phyloP scores from a whole-genome alignment of 2,113 vertebrate genomes.

The Ivindomyrus marchei region DNA sequence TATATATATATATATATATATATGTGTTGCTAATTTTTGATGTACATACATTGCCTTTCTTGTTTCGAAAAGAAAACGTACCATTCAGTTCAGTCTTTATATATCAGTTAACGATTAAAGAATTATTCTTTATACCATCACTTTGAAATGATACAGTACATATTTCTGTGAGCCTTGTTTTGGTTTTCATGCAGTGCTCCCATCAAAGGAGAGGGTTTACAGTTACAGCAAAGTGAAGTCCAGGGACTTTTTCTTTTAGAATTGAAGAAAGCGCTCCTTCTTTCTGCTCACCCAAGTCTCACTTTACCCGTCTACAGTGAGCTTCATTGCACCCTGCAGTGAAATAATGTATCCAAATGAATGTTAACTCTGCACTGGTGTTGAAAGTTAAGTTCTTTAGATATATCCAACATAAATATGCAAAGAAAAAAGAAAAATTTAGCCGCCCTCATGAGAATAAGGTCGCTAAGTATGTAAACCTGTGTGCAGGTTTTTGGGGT shows the following conservation, averaged over 20 bases:
- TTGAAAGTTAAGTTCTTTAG: not conserved
- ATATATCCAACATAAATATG: not conserved
- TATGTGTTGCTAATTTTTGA: not conserved
- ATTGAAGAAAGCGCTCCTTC: not conserved
- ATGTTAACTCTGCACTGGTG: not conserved
- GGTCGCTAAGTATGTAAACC: not conserved
- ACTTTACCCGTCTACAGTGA: not conserved
- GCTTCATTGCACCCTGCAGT: not conserved
- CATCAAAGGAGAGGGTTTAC: not conserved
- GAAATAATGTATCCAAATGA: not conserved
- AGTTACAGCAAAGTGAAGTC: not conserved
- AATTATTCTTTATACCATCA: not conserved
- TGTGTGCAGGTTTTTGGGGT: not conserved
- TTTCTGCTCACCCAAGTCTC: not conserved
- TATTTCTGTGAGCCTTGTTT: not conserved
- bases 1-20: no score
- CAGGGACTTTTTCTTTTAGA: not conserved
- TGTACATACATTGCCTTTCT: not conserved
- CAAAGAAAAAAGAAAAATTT: not conserved
- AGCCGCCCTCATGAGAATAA: not conserved
- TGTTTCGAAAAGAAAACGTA: not conserved
- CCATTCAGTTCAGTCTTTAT: not conserved
- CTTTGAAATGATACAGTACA: not conserved
- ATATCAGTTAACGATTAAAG: not conserved
- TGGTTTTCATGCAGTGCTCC: not conserved